phyloP scores from a whole-genome alignment of 92 coral and sea anemone genomes.

The Paramuricea clavata region DNA sequence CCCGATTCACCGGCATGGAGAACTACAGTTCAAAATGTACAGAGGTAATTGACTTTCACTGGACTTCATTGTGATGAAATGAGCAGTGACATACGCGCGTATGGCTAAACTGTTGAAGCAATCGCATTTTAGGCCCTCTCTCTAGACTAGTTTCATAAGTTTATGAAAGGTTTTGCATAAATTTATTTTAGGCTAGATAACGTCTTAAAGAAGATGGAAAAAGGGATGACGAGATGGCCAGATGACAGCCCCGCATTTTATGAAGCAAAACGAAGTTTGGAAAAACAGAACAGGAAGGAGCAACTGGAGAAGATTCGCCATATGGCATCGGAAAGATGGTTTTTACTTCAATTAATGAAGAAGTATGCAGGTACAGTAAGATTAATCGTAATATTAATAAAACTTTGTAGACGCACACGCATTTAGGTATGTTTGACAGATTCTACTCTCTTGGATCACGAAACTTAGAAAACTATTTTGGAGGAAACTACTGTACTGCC shows the following conservation, averaged over 20 bases:
- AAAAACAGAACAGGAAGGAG: background rate
- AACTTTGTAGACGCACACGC: background rate
- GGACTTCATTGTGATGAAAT: background rate
- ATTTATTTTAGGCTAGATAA: slow-evolving; percentile 6
- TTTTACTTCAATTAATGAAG: slow-evolving; percentile 17
- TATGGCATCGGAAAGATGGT: slow-evolving; percentile 18
- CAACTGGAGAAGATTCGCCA: slow-evolving; percentile 23
- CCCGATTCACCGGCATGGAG: slow-evolving; percentile 1
- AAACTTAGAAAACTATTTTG: too few species aligned
- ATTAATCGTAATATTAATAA: background rate
- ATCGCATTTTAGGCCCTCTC: too few species aligned
- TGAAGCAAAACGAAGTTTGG: slow-evolving; percentile 9
- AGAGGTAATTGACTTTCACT: background rate
- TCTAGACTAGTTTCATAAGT: too few species aligned
- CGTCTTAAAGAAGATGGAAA: slow-evolving; percentile 17
- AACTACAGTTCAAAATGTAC: background rate
- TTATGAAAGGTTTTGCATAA: background rate
- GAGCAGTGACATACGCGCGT: background rate
- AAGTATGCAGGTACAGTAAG: slow-evolving; percentile 33
- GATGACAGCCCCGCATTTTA: slow-evolving; percentile 11
- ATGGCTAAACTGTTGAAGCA: background rate
- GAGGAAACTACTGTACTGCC: too few species aligned
- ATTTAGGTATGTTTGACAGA: background rate
- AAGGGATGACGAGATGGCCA: background rate
- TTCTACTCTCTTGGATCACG: background rate